Percentiles rank a stretch among this genome's conserved stretches.
These are phyloP conservation scores for Drosophila mercatorum DNA, from an alignment of 2,888 invertebrate species.

Conservation along the genomic window DNA sequence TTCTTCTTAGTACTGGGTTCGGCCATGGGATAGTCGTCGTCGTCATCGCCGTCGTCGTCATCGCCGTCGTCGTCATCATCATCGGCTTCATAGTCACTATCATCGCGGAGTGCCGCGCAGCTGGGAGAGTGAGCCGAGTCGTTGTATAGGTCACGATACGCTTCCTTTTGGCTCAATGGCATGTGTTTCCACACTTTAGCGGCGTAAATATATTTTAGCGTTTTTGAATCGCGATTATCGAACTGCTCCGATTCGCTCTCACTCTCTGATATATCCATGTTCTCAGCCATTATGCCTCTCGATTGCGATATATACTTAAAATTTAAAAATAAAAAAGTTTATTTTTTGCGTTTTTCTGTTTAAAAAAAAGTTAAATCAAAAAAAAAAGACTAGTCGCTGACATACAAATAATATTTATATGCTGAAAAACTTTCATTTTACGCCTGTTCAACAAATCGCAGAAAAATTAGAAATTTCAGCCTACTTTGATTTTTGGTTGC, in stretches of 20 bases:
- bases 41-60: too few species aligned
- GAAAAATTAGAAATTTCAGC: neutral
- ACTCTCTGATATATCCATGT: too few species aligned
- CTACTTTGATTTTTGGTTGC: neutral
- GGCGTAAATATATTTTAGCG: neutral
- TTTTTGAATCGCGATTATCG: neutral
- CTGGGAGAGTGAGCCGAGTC: neutral
- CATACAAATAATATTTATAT: neutral
- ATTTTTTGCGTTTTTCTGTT: neutral
- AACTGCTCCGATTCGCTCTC: neutral
- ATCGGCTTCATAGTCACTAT: neutral
- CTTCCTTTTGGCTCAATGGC: neutral
- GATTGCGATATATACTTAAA: neutral
- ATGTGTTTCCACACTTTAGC: slow-evolving; percentile 4
- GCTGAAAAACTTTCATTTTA: neutral
- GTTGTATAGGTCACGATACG: neutral
- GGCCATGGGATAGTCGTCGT: neutral
- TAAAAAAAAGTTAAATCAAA: too few species aligned
- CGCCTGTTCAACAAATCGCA: neutral
- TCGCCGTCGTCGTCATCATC: too few species aligned
- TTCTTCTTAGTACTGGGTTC: fast-evolving
- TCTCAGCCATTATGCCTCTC: neutral
- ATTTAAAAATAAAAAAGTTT: neutral
- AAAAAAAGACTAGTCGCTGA: neutral
- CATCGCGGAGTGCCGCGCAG: neutral